These are phyloP conservation scores for Eupithecia abbreviata DNA, from an alignment of 2,888 invertebrate genomes.

Conservation along the genomic window DNA sequence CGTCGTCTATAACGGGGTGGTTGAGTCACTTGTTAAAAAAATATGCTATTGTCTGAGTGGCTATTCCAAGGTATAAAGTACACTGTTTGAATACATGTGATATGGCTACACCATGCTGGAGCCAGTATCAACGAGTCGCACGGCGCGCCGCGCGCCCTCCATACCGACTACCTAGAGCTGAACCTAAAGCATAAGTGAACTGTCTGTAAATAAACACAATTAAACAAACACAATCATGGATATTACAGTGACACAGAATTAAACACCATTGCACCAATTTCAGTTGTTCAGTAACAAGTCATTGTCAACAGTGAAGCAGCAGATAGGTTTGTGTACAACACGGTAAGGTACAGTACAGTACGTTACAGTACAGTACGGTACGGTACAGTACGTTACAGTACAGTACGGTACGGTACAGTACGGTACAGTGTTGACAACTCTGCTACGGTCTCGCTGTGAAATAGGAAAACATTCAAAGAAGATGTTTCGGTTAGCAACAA, in stretches of 20 bases:
- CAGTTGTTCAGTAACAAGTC: constrained; percentile 57
- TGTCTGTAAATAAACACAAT: constrained; percentile 9
- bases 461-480: constrained; percentile 78
- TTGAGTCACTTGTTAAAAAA: too few relatives aligned
- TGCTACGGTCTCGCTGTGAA: constrained; percentile 74
- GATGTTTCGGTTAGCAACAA: constrained; percentile 81
- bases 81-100: too few relatives aligned
- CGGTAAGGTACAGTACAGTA: background rate
- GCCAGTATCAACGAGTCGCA: too few relatives aligned
- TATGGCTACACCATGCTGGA: too few relatives aligned
- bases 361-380: constrained; percentile 45
- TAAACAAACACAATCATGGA: constrained; percentile 34
- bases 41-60: too few relatives aligned
- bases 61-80: too few relatives aligned
- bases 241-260: constrained; percentile 36
- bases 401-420: background rate
- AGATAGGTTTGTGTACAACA: constrained; percentile 38
- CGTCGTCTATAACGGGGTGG: too few relatives aligned
- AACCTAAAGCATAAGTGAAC: constrained; percentile 31
- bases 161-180: background rate
- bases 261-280: constrained; percentile 79
- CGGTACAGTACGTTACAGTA: constrained; percentile 51
- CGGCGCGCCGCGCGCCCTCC: background rate
- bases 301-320: constrained; percentile 74
- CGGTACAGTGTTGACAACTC: constrained; percentile 76